A percentile compares a stretch with the other conserved stretches of the same genome.
These are phyloP conservation scores for Rhadina sibilatrix DNA, from an alignment of 2,113 vertebrate genomes.

Conservation along the genomic window DNA sequence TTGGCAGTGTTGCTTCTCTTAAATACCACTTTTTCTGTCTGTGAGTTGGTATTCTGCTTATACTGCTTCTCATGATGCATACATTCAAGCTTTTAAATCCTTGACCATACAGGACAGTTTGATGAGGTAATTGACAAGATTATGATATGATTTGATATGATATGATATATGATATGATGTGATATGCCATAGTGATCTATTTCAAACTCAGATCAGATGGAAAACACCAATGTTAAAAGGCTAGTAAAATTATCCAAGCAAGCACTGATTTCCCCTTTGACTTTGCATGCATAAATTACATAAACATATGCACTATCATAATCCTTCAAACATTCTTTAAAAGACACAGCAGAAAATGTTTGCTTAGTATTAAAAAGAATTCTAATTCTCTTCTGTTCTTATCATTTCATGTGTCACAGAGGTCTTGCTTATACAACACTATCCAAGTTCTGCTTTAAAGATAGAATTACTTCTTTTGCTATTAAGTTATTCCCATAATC, in stretches of 20 bases:
- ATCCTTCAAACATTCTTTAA: background rate
- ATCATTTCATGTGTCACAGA: background rate
- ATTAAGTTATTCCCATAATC: background rate
- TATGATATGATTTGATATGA: background rate
- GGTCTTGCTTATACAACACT: background rate
- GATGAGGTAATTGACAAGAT: background rate
- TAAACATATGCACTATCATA: background rate
- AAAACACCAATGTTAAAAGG: background rate
- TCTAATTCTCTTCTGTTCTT: background rate
- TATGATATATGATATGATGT: background rate
- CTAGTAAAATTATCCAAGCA: background rate
- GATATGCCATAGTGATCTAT: background rate
- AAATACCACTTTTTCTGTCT: background rate
- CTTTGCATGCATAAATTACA: background rate
- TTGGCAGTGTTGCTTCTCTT: background rate
- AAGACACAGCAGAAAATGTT: background rate
- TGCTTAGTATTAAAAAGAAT: background rate
- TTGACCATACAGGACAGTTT: background rate
- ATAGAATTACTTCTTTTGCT: background rate
- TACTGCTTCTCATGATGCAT: background rate
- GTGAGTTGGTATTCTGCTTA: background rate
- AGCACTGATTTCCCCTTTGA: background rate
- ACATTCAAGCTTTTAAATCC: background rate
- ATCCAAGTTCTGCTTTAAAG: background rate
- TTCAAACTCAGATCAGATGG: background rate